phyloP scores from a whole-genome alignment of 2,797 vertebrate genomes.

The Schizopygopsis pylzovi region DNA sequence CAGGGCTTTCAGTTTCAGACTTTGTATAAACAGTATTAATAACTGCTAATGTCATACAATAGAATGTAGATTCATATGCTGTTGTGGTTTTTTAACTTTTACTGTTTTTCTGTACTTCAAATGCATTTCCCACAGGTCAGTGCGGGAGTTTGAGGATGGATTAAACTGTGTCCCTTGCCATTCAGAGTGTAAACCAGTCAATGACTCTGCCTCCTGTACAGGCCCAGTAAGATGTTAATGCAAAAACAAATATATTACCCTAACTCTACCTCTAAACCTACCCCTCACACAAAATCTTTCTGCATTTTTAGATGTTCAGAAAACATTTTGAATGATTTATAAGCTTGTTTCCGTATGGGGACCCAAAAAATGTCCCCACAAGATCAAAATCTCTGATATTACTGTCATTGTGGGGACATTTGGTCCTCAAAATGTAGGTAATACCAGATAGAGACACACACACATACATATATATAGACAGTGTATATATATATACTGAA shows the following conservation, averaged over 20 bases:
- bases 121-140: slow-evolving; percentile 70
- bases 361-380: not conserved
- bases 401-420: not conserved
- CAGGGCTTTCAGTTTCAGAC: not conserved
- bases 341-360: not conserved
- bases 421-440: not conserved
- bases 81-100: not conserved
- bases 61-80: not conserved
- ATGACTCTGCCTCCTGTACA: slow-evolving; percentile 85
- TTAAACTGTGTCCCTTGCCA: slow-evolving; percentile 86
- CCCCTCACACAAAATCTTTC: not conserved
- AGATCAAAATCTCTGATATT: not conserved
- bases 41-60: not conserved
- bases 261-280: not conserved
- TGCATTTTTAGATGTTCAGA: not conserved
- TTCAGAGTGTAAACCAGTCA: slow-evolving; percentile 87
- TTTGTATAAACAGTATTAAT: not conserved
- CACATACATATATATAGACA: too few species aligned
- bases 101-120: not conserved
- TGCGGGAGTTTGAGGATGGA: slow-evolving; percentile 83
- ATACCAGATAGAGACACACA: not conserved
- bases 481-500: too few species aligned
- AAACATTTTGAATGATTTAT: not conserved
- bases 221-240: slow-evolving; percentile 82
- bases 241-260: not conserved